Percentiles rank a stretch among this genome's conserved stretches.
Conservation (phyloP, 1,140 invertebrate genomes). For the Aphelinus certus region DNA sequence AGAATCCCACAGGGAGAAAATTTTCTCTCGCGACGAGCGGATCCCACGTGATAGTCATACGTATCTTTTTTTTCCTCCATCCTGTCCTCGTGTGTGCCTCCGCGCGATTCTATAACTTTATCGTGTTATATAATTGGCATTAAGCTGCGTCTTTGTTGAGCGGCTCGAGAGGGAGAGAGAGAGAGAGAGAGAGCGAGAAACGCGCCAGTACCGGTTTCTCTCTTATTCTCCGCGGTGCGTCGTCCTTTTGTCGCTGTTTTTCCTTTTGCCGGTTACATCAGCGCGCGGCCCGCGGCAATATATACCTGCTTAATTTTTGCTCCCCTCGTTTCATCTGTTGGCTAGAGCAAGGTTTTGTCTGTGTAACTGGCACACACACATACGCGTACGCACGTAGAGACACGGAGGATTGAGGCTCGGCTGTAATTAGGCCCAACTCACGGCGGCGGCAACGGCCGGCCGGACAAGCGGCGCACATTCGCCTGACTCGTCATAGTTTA, state of each 20-base stretch:
- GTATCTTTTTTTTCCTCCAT: too few relatives aligned
- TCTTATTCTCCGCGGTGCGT: constrained; percentile 1
- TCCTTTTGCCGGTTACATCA: constrained; percentile 33
- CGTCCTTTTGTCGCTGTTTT: constrained; percentile 22
- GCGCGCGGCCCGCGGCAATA: constrained; percentile 22
- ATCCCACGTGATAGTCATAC: too few relatives aligned
- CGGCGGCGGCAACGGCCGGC: background rate
- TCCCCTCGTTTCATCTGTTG: constrained; percentile 9
- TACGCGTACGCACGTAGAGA: background rate
- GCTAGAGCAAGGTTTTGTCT: constrained; percentile 24
- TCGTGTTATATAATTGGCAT: constrained; percentile 29
- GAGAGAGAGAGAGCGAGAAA: background rate
- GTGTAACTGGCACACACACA: background rate
- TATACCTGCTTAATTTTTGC: constrained; percentile 38
- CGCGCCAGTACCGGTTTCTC: constrained; percentile 10
- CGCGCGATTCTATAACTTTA: constrained; percentile 30
- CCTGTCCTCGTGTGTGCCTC: background rate
- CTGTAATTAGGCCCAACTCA: constrained; percentile 33
- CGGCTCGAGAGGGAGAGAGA: too few relatives aligned
- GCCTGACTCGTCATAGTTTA: constrained; percentile 32
- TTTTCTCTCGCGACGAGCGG: too few relatives aligned
- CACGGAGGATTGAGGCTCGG: background rate
- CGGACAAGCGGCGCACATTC: constrained; percentile 8
- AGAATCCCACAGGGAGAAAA: too few relatives aligned
- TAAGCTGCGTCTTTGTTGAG: background rate